phyloP scores from a whole-genome alignment of 1,140 invertebrate species.

The Halesus radiatus region DNA sequence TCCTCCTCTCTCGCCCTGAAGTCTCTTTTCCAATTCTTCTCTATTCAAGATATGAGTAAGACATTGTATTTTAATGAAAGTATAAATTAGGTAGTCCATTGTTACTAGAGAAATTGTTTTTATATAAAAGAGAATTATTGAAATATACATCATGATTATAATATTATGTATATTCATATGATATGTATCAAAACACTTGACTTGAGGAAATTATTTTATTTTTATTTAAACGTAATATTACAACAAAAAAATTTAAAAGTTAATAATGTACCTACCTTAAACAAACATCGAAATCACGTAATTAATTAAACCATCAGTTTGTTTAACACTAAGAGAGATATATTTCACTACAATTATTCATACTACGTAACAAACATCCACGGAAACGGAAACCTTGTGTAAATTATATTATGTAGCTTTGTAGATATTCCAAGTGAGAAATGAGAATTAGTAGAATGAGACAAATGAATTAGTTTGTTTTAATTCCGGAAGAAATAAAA shows the following conservation, averaged over 20 bases:
- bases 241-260: neutral
- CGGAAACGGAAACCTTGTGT: too few relatives aligned
- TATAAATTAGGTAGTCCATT: constrained; percentile 56
- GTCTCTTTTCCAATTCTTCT: constrained; percentile 54
- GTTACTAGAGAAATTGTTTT: constrained; percentile 58
- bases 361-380: too few relatives aligned
- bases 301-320: too few relatives aligned
- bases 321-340: too few relatives aligned
- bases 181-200: constrained; percentile 1
- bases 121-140: constrained; percentile 51
- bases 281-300: too few relatives aligned
- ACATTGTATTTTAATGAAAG: constrained; percentile 45
- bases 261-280: too few relatives aligned
- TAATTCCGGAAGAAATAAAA: neutral
- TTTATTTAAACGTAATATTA: neutral
- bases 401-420: too few relatives aligned
- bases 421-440: too few relatives aligned
- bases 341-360: too few relatives aligned
- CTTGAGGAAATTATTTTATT: constrained; percentile 25
- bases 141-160: constrained; percentile 35
- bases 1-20: constrained; percentile 52
- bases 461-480: too few relatives aligned
- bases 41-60: constrained; percentile 49
- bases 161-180: constrained; percentile 22
- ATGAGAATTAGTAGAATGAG: too few relatives aligned